These are phyloP conservation scores for Caenorhabditis brenneri DNA, from an alignment of 1,140 invertebrate genomes.

Conservation along the genomic window DNA sequence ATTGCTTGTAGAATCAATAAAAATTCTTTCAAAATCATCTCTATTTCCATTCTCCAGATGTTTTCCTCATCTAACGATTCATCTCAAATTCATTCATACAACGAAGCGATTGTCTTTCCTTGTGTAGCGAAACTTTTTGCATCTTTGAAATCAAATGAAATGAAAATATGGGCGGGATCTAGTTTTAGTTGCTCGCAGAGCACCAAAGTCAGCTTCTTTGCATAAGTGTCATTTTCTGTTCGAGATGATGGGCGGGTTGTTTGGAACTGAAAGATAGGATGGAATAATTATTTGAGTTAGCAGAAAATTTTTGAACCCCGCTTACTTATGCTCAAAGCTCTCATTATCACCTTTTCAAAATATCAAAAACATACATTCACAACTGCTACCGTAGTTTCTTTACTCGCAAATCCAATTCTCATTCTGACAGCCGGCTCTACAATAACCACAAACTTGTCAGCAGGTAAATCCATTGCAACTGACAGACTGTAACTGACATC, in stretches of 20 bases:
- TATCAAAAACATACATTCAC: neutral
- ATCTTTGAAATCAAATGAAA: slow-evolving; percentile 37
- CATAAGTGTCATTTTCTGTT: neutral
- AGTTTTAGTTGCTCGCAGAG: slow-evolving; percentile 8
- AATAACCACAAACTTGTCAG: slow-evolving; percentile 25
- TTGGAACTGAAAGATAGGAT: neutral
- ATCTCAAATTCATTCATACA: slow-evolving; percentile 15
- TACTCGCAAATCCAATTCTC: neutral
- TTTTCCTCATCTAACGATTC: neutral
- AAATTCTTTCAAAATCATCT: neutral
- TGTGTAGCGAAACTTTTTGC: slow-evolving; percentile 24
- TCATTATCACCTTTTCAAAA: too few species aligned
- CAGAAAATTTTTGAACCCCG: neutral
- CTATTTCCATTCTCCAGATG: neutral
- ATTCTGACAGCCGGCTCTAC: slow-evolving; percentile 15
- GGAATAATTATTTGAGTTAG: too few species aligned
- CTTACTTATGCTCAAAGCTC: too few species aligned
- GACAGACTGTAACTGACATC: neutral
- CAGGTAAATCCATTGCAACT: neutral
- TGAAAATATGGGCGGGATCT: neutral
- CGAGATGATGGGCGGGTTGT: neutral
- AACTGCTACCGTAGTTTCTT: neutral
- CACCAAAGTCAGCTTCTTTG: neutral
- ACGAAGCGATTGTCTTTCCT: slow-evolving; percentile 16
- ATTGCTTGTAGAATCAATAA: neutral